These are phyloP conservation scores for Halcyon senegalensis DNA, from an alignment of 2,113 vertebrate genomes.

Conservation along the genomic window DNA sequence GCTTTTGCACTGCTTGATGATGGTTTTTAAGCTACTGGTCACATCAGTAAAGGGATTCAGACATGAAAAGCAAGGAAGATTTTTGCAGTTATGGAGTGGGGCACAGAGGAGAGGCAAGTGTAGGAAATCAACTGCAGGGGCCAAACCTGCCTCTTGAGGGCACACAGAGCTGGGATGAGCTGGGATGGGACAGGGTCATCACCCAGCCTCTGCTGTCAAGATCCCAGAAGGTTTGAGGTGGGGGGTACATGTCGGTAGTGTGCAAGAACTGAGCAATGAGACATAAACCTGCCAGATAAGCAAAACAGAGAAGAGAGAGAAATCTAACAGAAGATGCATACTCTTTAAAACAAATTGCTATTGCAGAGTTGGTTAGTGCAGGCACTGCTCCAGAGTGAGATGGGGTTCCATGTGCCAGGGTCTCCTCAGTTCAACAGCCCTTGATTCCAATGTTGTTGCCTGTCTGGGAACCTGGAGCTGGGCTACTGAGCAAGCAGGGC, in stretches of 20 bases:
- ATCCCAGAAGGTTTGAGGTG: neutral
- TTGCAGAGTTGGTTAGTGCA: neutral
- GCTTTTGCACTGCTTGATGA: neutral
- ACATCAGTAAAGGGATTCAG: neutral
- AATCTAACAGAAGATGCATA: neutral
- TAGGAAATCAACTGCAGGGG: neutral
- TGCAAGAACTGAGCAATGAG: neutral
- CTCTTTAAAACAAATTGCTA: neutral
- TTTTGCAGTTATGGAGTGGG: neutral
- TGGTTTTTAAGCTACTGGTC: neutral
- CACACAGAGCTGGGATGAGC: neutral
- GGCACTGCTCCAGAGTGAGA: neutral
- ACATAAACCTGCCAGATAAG: neutral
- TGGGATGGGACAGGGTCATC: rapidly evolving
- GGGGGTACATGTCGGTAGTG: rapidly evolving
- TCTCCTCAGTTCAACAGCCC: neutral
- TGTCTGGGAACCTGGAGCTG: neutral
- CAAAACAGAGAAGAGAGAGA: neutral
- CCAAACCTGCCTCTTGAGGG: neutral
- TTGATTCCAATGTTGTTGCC: neutral
- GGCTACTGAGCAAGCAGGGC: neutral
- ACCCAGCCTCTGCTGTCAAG: neutral
- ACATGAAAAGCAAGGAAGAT: neutral
- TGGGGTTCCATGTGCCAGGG: rapidly evolving
- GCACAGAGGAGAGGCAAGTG: neutral